Evolutionary conservation across 1,140 invertebrate genomes (phyloP), one percentile per base, ranked within the genome.

Genomic region (Triops longicaudatus): DNA sequence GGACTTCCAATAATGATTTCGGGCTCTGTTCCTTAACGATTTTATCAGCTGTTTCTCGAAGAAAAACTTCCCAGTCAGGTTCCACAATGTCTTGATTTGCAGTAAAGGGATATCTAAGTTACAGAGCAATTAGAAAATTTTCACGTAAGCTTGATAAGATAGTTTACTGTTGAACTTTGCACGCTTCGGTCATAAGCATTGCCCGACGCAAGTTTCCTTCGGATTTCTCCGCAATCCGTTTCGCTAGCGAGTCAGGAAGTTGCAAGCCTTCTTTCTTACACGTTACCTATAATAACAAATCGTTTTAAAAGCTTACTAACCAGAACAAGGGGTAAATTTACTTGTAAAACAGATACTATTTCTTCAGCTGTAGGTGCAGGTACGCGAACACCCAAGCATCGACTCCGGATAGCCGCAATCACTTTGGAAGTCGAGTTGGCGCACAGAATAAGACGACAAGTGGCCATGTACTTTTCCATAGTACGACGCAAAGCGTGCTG

Each of bases 381-480:
- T 9, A 99, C 91, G 80, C 97, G 86, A 72, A 99, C 90, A 26
- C 91, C 91, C 27, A 99, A 88, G 85, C 97, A 99, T 83, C 98
- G 88, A 78, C 96, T 98, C 78, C 91, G 88, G 78, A 99, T 97
- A 26, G 98, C 96, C 17, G 96, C 95, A 81, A 98, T 96, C 1
- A 99, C 94, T 81, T 93, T 88, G 44, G 95, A 98, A 27, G 92
- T 96, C 7, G 96, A 98, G 83, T 98, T 97, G 9, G 95, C 93
- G 81, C 94, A 95, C 1, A 99, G 86, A 82, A 99, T 97, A 0
- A 99, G 85, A 37, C 98, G 90, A 85, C 98, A 99, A 10, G 96
- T 97, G 17, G 90, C 86, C 78, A 98, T 92, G 84, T 99, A 99
- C 82, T 99, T 99, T 85, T 99, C 98, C 98, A 99, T 99, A 1